Evolutionary conservation across 2,888 invertebrate genomes (phyloP), one percentile per base, ranked within the genome.

Genomic region (Cheilosia variabilis): DNA sequence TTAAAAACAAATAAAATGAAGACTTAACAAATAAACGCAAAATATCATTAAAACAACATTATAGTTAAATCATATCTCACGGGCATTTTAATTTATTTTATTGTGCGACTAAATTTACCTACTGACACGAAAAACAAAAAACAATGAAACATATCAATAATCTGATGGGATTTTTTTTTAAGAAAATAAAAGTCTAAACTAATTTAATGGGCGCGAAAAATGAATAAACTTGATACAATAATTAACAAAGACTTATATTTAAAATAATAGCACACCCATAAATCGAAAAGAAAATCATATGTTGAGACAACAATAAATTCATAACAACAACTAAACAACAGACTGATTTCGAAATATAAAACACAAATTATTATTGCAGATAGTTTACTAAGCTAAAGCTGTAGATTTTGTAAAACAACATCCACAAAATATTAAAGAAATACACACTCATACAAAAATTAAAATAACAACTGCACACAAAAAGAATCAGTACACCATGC

Each of bases 341-440:
- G 84, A 84, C 84, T 84, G 84, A 84, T 76, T 84, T 80, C 80
- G 9, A 79, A 47, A 45, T 47, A 15, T 41, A 58, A 79, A 73
- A 57, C 7, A 63, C 27, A 72, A 63, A 65, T 65, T 57, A 81
- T 58, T 53, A 75, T 60, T 71, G 58, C 53, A 72, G 65, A 62
- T 57, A 58, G 47, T 62, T 77, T 55, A 60, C 73, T 73, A 58
- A 68, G 37, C 83, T 73, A 75, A 75, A 62, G 69, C 63, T 80
- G 69, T 84, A 80, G 84, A 84, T 84, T 84, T 84, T 84, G 83
- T 84, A 84, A 84, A 80, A 75, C 66, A 84, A 75, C 83, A 84
- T 84, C 83, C 34, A 75, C 78, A 72, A 58, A 58, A 43, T 37
- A 50, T 43, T 3, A 43, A 50, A n/a, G 13, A 50, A 17, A 69